phyloP scores from a whole-genome alignment of 2,888 invertebrate species.

The Tachystola acroxantha region DNA sequence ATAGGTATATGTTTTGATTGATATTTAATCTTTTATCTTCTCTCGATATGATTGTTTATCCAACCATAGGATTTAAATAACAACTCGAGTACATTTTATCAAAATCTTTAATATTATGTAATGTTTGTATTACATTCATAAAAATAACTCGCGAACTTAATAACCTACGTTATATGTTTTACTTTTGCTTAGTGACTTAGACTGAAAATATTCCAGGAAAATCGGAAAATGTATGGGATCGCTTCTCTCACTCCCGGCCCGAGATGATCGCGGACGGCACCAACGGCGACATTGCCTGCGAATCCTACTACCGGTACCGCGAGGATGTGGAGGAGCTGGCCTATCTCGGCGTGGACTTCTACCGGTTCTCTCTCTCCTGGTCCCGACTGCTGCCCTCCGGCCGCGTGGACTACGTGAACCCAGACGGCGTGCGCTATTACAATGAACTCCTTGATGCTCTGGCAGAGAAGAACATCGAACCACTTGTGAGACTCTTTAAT shows the following conservation, averaged over 20 bases:
- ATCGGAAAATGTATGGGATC: slow-evolving; percentile 81
- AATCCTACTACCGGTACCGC: slow-evolving; percentile 82
- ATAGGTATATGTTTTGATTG: too few species aligned
- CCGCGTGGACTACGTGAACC: slow-evolving; percentile 72
- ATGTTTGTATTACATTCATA: too few species aligned
- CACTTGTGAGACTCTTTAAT: slow-evolving; percentile 56
- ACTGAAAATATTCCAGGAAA: too few species aligned
- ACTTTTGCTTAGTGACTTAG: too few species aligned
- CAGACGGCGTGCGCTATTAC: slow-evolving; percentile 81
- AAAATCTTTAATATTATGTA: too few species aligned
- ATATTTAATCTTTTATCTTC: too few species aligned
- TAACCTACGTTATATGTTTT: too few species aligned
- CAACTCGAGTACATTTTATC: too few species aligned
- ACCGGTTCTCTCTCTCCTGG: slow-evolving; percentile 81
- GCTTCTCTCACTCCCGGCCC: slow-evolving; percentile 66
- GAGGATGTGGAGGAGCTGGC: slow-evolving; percentile 76
- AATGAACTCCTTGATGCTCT: slow-evolving; percentile 81
- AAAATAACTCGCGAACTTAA: too few species aligned
- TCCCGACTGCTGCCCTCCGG: slow-evolving; percentile 81
- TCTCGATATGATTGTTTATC: too few species aligned
- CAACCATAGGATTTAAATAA: too few species aligned
- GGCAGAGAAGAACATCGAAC: slow-evolving; percentile 79
- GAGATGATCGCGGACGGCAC: slow-evolving; percentile 79
- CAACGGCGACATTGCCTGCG: slow-evolving; percentile 83
- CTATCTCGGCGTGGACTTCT: slow-evolving; percentile 75